Base-by-base conservation (phyloP, 2,888 invertebrate genomes). In the Zeuzera pyrina region DNA sequence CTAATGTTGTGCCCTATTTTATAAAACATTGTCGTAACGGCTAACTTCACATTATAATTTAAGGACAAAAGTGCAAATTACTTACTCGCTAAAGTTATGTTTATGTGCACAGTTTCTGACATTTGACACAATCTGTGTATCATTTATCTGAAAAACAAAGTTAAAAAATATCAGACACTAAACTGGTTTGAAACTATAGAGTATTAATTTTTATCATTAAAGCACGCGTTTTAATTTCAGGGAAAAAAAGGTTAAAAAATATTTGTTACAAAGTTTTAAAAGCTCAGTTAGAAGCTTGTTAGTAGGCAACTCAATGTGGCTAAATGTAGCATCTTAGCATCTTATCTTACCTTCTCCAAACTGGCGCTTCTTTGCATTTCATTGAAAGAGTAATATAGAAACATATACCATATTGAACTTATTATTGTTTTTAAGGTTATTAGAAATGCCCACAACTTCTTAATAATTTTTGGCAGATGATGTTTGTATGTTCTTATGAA, bases 341-440 rank as follows among this genome's bases (percentile, higher is more conserved):
- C n/a, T n/a, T 6, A 67, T 42, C 47, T 41, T 34, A 56, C 79
- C 52, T 66, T 74, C 60, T 74, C 73, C 41, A 71, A 69, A 60
- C 74, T 78, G 37, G 47, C 47, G 57, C 72, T 68, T 49, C 59
- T 78, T 64, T 65, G 57, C 79, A 81, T 81, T 73, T 68, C 63
- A 60, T 49, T 57, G 57, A 72, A 69, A 36, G 55, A 69, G 51
- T 68, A 69, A 49, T 59, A 53, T 37, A 67, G 45, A 25, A 61
- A 68, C 44, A 50, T 46, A 47, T 53, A 63, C 64, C 78, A 79
- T 79, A 68, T 57, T 77, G 67, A 39, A 49, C 40, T 48, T 42
- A 71, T 34, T 45, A 67, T 54, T 59, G 56, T 60, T 68, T 67
- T 65, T 50, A 70, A 45, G 41, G 51, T 52, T 49, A 55, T 43